phyloP scores from a whole-genome alignment of 2,797 vertebrate genomes.

The Malacoctenus gilli region DNA sequence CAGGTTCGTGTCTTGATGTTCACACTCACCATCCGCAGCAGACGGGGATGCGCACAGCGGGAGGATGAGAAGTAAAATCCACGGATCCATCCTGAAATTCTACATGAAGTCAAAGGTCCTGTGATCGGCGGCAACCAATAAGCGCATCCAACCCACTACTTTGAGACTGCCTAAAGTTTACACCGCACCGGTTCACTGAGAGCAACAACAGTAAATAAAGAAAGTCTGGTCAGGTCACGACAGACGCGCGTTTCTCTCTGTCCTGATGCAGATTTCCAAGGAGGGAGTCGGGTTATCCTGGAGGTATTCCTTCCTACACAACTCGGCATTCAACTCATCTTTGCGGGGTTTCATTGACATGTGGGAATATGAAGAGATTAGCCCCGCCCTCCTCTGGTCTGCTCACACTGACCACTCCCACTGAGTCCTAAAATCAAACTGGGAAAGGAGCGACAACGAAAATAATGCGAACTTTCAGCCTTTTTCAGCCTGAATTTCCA shows the following conservation, averaged over 20 bases:
- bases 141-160: neutral
- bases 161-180: conserved; percentile 2
- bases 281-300: too few relatives aligned
- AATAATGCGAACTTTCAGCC: too few relatives aligned
- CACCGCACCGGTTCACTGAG: neutral
- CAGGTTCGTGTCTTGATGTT: neutral
- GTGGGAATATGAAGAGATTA: conserved; percentile 51
- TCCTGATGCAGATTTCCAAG: conserved; percentile 6
- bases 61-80: conserved; percentile 57
- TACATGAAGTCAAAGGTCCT: conserved; percentile 2
- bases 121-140: conserved; percentile 9
- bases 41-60: conserved; percentile 55
- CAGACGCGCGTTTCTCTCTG: too few relatives aligned
- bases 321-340: conserved; percentile 29
- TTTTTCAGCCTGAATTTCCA: too few relatives aligned
- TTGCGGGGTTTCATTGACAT: conserved; percentile 60
- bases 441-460: neutral
- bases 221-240: conserved; percentile 1
- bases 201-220: too few relatives aligned
- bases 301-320: conserved; percentile 17
- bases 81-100: conserved; percentile 61
- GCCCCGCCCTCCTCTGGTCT: conserved; percentile 59
- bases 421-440: conserved; percentile 10
- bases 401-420: conserved; percentile 45
- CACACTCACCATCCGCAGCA: conserved; percentile 66